Percentiles rank a stretch among this genome's conserved stretches.
Evolutionary conservation across 2,888 invertebrate species (phyloP).

Genomic region (Caenorhabditis sp.): DNA sequence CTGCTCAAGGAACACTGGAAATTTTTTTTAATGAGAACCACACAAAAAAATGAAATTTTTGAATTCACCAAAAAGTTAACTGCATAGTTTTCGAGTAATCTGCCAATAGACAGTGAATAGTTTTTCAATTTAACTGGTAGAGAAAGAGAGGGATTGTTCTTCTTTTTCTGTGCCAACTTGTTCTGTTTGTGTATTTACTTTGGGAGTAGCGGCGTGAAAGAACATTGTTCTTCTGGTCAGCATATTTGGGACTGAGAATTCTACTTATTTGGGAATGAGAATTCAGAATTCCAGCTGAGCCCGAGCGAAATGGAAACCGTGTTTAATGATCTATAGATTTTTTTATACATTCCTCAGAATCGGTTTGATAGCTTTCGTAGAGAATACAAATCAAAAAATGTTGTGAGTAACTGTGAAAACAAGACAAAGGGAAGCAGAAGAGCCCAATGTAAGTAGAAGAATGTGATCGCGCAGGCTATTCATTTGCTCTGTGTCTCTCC

Average conservation of each 20-base stretch:
- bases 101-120: too few relatives aligned
- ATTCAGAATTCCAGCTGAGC: too few relatives aligned
- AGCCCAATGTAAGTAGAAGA: conserved; percentile 36
- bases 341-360: too few relatives aligned
- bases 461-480: conserved; percentile 39
- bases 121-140: conserved; percentile 3
- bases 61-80: not conserved
- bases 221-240: conserved; percentile 32
- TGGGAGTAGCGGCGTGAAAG: conserved; percentile 31
- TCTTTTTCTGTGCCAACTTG: conserved; percentile 10
- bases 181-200: conserved; percentile 24
- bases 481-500: conserved; percentile 22
- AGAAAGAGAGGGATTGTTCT: not conserved
- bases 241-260: not conserved
- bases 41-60: not conserved
- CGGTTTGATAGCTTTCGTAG: too few relatives aligned
- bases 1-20: too few relatives aligned
- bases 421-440: conserved; percentile 22
- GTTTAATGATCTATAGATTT: too few relatives aligned
- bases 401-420: conserved; percentile 7
- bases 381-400: too few relatives aligned
- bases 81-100: not conserved
- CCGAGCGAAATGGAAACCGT: too few relatives aligned
- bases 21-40: too few relatives aligned
- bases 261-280: too few relatives aligned